phyloP scores from a whole-genome alignment of 2,113 vertebrate genomes.

The Okapia johnstoni region DNA sequence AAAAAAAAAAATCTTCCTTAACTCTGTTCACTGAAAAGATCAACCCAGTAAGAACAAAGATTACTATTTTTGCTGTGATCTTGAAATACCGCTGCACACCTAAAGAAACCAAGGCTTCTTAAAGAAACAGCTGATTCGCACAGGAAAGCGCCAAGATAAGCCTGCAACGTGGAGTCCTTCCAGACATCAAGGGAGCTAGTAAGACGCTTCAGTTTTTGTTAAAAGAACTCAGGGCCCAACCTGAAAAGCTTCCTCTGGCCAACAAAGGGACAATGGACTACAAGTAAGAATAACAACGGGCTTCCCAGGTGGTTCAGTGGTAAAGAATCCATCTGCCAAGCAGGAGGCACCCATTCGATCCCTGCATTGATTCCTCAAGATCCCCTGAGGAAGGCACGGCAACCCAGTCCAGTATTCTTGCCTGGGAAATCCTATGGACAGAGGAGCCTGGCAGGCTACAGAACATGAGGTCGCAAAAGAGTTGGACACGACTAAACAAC shows the following conservation, averaged over 20 bases:
- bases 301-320: neutral
- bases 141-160: neutral
- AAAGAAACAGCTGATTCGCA: neutral
- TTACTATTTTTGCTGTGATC: neutral
- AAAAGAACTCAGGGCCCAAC: neutral
- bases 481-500: neutral
- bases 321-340: neutral
- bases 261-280: neutral
- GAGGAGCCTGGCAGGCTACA: neutral
- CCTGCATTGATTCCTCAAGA: neutral
- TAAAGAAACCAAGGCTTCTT: neutral
- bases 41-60: neutral
- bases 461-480: neutral
- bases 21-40: neutral
- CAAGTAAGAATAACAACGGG: neutral
- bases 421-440: neutral
- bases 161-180: neutral
- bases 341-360: neutral
- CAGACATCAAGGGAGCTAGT: neutral
- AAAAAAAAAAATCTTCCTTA: neutral
- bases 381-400: neutral
- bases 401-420: neutral
- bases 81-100: neutral
- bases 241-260: neutral
- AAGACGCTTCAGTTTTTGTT: neutral